A percentile compares a stretch with the other conserved stretches of the same genome.
These are phyloP conservation scores for Cantharis lateralis DNA, from an alignment of 2,888 invertebrate genomes.

Conservation along the genomic window DNA sequence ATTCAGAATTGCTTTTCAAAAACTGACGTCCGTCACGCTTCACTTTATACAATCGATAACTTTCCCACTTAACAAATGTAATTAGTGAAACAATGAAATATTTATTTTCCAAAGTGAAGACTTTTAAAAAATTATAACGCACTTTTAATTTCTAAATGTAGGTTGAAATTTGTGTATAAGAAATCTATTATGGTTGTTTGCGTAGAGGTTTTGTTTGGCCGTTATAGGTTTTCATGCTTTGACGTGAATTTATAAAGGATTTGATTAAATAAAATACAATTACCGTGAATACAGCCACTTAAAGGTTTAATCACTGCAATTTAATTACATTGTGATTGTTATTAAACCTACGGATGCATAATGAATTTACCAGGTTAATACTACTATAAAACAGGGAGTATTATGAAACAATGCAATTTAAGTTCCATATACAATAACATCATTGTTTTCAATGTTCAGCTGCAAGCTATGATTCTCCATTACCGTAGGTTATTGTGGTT, in stretches of 20 bases:
- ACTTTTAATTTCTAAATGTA: not conserved
- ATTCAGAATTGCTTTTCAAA: not conserved
- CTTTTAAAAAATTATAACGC: not conserved
- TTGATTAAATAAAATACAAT: slow-evolving; percentile 23
- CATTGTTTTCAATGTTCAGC: slow-evolving; percentile 24
- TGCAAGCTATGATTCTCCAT: slow-evolving; percentile 24
- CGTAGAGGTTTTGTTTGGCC: not conserved
- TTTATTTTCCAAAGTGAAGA: not conserved
- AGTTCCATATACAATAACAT: slow-evolving; percentile 15
- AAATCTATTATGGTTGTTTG: not conserved
- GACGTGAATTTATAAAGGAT: not conserved
- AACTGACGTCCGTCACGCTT: not conserved
- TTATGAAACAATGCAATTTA: slow-evolving; percentile 31
- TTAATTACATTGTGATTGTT: slow-evolving; percentile 23
- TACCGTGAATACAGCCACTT: slow-evolving; percentile 4
- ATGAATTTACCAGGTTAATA: slow-evolving; percentile 28
- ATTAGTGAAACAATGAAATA: not conserved
- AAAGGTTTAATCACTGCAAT: slow-evolving; percentile 27
- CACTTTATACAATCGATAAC: not conserved
- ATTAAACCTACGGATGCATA: slow-evolving; percentile 27
- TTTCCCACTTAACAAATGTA: not conserved
- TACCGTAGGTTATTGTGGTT: slow-evolving; percentile 25
- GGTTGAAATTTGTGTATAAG: not conserved
- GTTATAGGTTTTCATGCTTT: not conserved
- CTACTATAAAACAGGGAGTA: slow-evolving; percentile 23